Evolutionary conservation across 1,140 invertebrate species (phyloP).

Genomic region (Bicyclus anynana): DNA sequence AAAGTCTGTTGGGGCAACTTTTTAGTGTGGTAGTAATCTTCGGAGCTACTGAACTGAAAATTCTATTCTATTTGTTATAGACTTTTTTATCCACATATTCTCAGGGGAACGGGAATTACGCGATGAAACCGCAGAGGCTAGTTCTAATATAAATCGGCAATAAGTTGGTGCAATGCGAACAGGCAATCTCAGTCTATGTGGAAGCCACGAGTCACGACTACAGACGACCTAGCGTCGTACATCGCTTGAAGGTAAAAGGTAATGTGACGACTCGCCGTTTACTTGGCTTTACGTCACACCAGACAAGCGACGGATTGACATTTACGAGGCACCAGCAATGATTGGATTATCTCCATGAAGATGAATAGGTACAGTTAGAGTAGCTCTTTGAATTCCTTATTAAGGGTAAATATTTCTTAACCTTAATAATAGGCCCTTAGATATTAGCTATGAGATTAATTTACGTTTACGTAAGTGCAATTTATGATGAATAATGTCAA

Average conservation of each 20-base stretch:
- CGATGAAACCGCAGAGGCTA: background rate
- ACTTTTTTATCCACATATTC: too few species aligned
- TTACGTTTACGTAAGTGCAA: too few species aligned
- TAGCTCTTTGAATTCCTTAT: background rate
- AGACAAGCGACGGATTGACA: conserved; percentile 15
- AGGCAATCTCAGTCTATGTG: conserved; percentile 22
- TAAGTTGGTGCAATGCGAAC: conserved; percentile 11
- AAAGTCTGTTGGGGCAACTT: too few species aligned
- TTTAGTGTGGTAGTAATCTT: too few species aligned
- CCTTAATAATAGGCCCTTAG: too few species aligned
- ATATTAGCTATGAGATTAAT: too few species aligned
- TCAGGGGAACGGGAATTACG: too few species aligned
- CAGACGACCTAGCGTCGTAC: conserved; percentile 31
- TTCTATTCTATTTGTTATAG: too few species aligned
- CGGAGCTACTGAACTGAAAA: too few species aligned
- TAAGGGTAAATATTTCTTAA: background rate
- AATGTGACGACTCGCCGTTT: conserved; percentile 17
- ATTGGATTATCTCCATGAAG: conserved; percentile 1
- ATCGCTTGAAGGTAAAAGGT: conserved; percentile 32
- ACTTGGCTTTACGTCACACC: conserved; percentile 9
- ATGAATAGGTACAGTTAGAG: background rate
- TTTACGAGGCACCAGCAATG: conserved; percentile 2
- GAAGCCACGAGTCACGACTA: conserved; percentile 33
- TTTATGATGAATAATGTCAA: too few species aligned
- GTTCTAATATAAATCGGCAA: too few species aligned